phyloP scores from a whole-genome alignment of 2,113 vertebrate species.

The Upupa epops region DNA sequence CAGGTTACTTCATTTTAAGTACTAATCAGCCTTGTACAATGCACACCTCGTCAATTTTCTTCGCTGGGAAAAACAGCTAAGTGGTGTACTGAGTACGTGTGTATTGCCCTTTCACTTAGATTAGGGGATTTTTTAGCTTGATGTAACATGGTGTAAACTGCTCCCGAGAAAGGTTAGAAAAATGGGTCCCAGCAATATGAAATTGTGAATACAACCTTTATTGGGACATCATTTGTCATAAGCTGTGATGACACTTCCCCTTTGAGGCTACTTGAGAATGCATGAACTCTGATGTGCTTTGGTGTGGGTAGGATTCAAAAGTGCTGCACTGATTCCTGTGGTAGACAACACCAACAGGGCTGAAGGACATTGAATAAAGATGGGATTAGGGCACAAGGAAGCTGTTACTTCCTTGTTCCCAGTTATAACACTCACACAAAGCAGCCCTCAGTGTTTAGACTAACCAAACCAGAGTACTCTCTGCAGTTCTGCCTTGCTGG shows the following conservation, averaged over 20 bases:
- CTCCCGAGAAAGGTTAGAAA: not conserved
- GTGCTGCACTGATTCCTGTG: fast-evolving
- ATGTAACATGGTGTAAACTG: not conserved
- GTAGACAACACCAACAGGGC: not conserved
- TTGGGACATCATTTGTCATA: not conserved
- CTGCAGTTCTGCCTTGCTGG: not conserved
- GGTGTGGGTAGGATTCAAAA: not conserved
- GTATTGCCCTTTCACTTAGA: fast-evolving
- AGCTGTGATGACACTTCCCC: not conserved
- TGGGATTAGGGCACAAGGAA: not conserved
- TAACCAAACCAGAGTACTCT: not conserved
- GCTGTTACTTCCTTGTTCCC: not conserved
- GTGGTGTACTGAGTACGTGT: not conserved
- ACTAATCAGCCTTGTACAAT: not conserved
- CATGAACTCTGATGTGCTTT: not conserved
- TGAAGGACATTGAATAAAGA: not conserved
- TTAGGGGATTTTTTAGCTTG: not conserved
- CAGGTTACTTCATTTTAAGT: not conserved
- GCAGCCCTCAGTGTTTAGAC: not conserved
- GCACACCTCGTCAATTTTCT: not conserved
- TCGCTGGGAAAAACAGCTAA: not conserved
- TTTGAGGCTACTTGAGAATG: fast-evolving
- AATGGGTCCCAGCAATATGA: not conserved
- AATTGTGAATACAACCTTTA: not conserved
- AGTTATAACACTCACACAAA: not conserved